Percentiles rank a stretch among this genome's conserved stretches.
Evolutionary conservation across 2,888 invertebrate species (phyloP).

Genomic region (Aspidapion aeneum): DNA sequence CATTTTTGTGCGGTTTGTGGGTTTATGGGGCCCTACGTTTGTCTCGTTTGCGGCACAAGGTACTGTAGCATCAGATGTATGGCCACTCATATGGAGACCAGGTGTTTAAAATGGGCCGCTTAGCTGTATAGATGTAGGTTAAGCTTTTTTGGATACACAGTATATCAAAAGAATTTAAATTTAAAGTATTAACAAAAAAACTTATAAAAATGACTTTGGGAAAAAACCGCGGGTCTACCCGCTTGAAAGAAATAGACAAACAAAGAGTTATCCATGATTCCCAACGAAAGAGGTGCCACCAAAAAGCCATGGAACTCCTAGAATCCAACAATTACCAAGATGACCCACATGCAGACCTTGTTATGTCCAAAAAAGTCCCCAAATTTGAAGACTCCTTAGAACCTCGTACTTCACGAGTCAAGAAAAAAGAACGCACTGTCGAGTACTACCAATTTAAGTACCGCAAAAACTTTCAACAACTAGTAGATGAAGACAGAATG

Average conservation of each 20-base stretch:
- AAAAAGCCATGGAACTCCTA: slow-evolving; percentile 84
- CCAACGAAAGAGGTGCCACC: too few species aligned
- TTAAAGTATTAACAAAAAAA: too few species aligned
- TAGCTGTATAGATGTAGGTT: too few species aligned
- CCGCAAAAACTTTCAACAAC: slow-evolving; percentile 83
- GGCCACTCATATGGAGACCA: slow-evolving; percentile 91
- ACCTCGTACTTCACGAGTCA: slow-evolving; percentile 64
- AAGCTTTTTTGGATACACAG: too few species aligned
- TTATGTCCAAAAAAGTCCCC: slow-evolving; percentile 91
- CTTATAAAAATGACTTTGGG: too few species aligned
- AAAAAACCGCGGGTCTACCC: slow-evolving; percentile 77
- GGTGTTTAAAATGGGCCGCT: slow-evolving; percentile 93
- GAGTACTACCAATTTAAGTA: slow-evolving; percentile 72
- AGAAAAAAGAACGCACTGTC: slow-evolving; percentile 69
- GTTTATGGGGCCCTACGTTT: slow-evolving; percentile 88
- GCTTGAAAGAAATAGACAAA: slow-evolving; percentile 82
- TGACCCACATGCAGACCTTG: slow-evolving; percentile 96
- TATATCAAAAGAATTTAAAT: too few species aligned
- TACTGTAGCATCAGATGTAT: slow-evolving; percentile 91
- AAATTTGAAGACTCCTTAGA: slow-evolving; percentile 92
- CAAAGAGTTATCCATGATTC: too few species aligned
- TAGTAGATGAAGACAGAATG: slow-evolving; percentile 80
- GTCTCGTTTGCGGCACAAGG: slow-evolving; percentile 89
- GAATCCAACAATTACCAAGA: slow-evolving; percentile 98
- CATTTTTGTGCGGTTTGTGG: slow-evolving; percentile 98